Conservation (phyloP, 2,797 vertebrate species). For the Sternotherus odoratus region DNA sequence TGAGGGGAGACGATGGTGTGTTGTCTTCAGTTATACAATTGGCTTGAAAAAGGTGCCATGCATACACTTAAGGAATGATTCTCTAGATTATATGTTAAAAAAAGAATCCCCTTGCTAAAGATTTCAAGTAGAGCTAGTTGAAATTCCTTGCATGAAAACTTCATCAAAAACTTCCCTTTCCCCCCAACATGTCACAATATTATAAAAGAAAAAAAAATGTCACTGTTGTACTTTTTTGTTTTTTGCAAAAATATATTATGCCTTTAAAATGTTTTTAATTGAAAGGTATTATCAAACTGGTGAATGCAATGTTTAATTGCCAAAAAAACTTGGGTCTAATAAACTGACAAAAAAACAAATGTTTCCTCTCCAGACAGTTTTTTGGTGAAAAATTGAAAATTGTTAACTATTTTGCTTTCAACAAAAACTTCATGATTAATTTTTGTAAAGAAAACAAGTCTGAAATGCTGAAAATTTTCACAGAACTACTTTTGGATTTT, state of each 20-base stretch:
- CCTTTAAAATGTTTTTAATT: background rate
- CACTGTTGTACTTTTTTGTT: background rate
- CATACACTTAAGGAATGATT: background rate
- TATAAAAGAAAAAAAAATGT: background rate
- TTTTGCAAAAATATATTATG: background rate
- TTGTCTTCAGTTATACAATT: background rate
- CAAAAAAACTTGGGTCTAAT: background rate
- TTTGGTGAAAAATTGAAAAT: background rate
- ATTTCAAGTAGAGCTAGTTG: background rate
- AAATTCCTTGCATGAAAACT: background rate
- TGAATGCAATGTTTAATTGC: background rate
- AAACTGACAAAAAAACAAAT: background rate
- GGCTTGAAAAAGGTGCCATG: background rate
- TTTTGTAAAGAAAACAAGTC: background rate
- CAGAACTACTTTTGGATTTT: background rate
- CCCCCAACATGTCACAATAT: background rate
- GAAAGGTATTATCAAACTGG: background rate
- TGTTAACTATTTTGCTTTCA: background rate
- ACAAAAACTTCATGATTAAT: background rate
- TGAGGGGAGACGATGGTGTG: accelerated
- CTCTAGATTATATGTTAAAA: background rate
- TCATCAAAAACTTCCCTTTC: background rate
- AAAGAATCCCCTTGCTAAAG: background rate
- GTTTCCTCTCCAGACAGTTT: background rate
- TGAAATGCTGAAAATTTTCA: background rate